Evolutionary conservation across 2,888 invertebrate genomes (phyloP).

Genomic region (Chloroclysta siterata): DNA sequence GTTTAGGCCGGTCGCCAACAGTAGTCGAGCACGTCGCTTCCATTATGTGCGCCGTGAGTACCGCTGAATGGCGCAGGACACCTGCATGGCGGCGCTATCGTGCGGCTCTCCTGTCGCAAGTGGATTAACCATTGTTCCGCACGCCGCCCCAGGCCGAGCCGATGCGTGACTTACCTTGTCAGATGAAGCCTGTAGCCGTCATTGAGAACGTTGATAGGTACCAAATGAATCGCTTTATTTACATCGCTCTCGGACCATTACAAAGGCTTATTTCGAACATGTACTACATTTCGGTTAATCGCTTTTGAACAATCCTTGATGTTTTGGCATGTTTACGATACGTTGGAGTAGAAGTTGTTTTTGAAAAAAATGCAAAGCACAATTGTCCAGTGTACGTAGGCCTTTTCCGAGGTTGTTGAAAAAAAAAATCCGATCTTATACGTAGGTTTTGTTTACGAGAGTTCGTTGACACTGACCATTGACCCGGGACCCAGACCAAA

Average conservation of each 20-base stretch:
- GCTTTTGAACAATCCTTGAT: background rate
- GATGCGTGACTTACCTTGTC: background rate
- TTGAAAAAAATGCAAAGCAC: background rate
- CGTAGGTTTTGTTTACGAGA: background rate
- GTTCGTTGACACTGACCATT: background rate
- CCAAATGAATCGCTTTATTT: background rate
- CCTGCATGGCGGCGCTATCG: conserved; percentile 8
- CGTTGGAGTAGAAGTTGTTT: too few species aligned
- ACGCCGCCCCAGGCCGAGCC: background rate
- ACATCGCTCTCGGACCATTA: background rate
- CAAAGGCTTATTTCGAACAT: background rate
- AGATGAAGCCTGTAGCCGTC: background rate
- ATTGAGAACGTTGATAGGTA: background rate
- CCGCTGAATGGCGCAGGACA: conserved; percentile 15
- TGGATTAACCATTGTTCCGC: background rate
- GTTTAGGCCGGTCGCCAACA: conserved; percentile 18
- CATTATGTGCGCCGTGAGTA: background rate
- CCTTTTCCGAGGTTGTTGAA: background rate
- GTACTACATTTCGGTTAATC: background rate
- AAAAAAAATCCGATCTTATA: background rate
- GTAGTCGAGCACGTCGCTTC: conserved; percentile 10
- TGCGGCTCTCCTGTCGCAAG: background rate
- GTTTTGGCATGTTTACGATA: too few species aligned
- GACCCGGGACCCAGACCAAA: background rate
- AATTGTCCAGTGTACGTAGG: background rate